Percentiles rank a stretch among this genome's conserved stretches.
phyloP scores from a whole-genome alignment of 2,797 vertebrate genomes.

The Melanotaenia parkinsoni region DNA sequence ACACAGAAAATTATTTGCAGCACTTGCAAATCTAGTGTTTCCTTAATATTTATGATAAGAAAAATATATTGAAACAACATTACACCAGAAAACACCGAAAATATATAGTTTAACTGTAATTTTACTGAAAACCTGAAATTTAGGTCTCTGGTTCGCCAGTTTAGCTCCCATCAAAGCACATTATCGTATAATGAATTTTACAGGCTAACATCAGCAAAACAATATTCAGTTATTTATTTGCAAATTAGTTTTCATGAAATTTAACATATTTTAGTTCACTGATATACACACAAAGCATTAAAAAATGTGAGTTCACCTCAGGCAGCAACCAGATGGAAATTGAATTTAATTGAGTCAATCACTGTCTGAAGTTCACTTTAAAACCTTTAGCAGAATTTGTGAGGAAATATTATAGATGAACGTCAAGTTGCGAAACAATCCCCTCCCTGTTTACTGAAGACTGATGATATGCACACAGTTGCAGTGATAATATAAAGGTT shows the following conservation, averaged over 20 bases:
- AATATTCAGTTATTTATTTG: background rate
- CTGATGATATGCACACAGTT: background rate
- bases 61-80: background rate
- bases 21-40: no score
- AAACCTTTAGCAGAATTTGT: slow-evolving; percentile 5
- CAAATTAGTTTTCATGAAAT: background rate
- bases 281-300: slow-evolving; percentile 1
- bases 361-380: slow-evolving; percentile 26
- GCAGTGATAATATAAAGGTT: background rate
- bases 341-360: slow-evolving; percentile 27
- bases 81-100: background rate
- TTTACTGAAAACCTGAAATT: background rate
- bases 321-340: slow-evolving; percentile 27
- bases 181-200: background rate
- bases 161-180: background rate
- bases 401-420: slow-evolving; percentile 9
- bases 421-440: slow-evolving; percentile 15
- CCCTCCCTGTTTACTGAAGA: slow-evolving; percentile 1
- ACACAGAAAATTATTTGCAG: background rate
- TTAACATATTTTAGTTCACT: slow-evolving; percentile 7
- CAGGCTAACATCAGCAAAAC: background rate
- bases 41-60: no score
- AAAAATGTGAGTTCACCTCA: background rate
- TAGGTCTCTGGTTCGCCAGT: background rate
- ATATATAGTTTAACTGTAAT: background rate